Base-by-base conservation (phyloP, 2,888 invertebrate species). In the Sericinus montela region DNA sequence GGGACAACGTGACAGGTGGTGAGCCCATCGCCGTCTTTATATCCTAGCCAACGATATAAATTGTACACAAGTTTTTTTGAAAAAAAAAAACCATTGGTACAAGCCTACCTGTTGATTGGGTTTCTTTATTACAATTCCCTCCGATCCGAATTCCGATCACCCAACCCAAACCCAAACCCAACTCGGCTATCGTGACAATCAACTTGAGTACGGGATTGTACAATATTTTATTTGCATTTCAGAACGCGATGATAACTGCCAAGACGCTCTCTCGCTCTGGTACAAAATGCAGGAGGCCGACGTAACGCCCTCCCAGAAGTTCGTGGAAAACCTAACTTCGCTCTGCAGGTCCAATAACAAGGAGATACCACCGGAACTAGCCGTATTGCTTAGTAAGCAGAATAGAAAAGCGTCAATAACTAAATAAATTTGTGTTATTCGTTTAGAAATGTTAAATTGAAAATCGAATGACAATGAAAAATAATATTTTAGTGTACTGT, bases 201-300 rank as follows among this genome's bases (percentile, higher is more conserved):
- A n/a, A n/a, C n/a, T n/a, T n/a, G n/a, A n/a, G n/a, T n/a, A n/a
- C n/a, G n/a, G n/a, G n/a, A n/a, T n/a, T n/a, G n/a, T 14, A 25
- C 4, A 4, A 25, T 6, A 25, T 8, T 25, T 25, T 25, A 8
- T 5, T 25, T 23, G 52, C 39, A 40, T 54, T 75, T 77, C 67
- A 91, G 91, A 87, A 68, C 80, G 84, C 6, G 82, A 85, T 5
- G 87, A 90, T 57, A 80, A 90, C 54, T 77, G 65, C 54, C 59
- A 72, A 19, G 73, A 72, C 25, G 91, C 90, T 0, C 19, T 89
- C 3, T 60, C 67, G 0, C 75, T 91, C 4, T 90, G 89, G 84
- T 69, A 69, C 25, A 71, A 73, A 52, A 81, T 91, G 75, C 83
- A 88, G 57, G 89, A 90, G 14, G 61, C 63, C 0, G 80, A 89